Conservation (phyloP, 1,140 invertebrate genomes). For the Lasioglossum albipes region DNA sequence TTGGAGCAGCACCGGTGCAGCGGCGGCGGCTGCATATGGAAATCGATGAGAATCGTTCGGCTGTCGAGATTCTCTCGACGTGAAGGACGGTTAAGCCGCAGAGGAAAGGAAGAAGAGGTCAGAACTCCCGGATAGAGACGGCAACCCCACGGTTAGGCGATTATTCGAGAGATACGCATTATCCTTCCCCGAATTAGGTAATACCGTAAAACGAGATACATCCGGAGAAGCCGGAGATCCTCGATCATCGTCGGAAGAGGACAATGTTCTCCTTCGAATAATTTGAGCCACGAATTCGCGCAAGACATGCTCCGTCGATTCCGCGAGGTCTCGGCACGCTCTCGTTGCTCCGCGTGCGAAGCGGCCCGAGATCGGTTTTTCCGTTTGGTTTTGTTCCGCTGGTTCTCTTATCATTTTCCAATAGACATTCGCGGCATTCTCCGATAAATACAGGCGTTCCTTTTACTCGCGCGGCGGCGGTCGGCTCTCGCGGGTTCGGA, state of each 20-base stretch:
- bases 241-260: background rate
- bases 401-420: too few species aligned
- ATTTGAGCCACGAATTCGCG: background rate
- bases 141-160: background rate
- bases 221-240: conserved; percentile 10
- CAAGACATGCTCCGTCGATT: background rate
- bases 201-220: conserved; percentile 33
- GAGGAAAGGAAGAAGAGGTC: conserved; percentile 16
- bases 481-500: background rate
- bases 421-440: too few species aligned
- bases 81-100: conserved; percentile 15
- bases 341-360: too few species aligned
- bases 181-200: conserved; percentile 1
- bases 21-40: conserved; percentile 25
- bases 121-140: background rate
- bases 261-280: background rate
- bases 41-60: conserved; percentile 38
- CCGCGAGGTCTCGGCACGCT: background rate
- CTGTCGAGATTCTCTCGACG: conserved; percentile 4
- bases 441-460: background rate
- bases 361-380: too few species aligned
- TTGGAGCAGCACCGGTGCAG: background rate
- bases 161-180: background rate
- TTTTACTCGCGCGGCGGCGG: background rate
- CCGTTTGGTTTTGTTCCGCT: too few species aligned